Evolutionary conservation across 2,113 vertebrate genomes (phyloP).

Genomic region (Plotosus lineatus): DNA sequence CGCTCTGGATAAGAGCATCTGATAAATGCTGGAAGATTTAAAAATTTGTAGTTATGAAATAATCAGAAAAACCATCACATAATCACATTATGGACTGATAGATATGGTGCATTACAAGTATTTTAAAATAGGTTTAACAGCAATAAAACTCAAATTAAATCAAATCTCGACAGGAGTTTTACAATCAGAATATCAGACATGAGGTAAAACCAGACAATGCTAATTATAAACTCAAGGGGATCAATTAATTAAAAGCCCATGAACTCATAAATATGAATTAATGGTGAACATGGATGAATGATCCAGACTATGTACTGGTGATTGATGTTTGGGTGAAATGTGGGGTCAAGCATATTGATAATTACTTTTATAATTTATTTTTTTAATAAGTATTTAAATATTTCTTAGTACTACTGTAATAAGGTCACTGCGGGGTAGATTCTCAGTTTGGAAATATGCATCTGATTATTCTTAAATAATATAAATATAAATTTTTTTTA

Average conservation of each 20-base stretch:
- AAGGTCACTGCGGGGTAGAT: background rate
- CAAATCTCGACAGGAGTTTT: background rate
- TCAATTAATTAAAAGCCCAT: background rate
- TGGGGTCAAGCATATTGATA: background rate
- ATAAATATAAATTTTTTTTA: background rate
- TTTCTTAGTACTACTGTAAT: background rate
- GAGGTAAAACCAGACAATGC: constrained; percentile 8
- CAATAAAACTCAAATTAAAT: background rate
- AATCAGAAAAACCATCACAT: background rate
- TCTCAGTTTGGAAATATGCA: background rate
- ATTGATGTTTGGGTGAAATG: background rate
- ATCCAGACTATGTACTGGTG: background rate
- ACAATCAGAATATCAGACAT: background rate
- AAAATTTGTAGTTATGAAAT: background rate
- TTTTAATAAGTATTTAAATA: background rate
- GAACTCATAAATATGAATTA: background rate
- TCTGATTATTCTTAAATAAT: background rate
- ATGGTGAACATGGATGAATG: background rate
- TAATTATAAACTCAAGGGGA: constrained; percentile 20
- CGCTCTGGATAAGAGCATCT: too few relatives aligned
- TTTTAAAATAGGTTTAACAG: background rate
- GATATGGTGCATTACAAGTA: background rate
- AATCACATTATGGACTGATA: background rate
- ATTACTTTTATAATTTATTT: too few relatives aligned
- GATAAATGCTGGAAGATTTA: too few relatives aligned